Conservation (phyloP, 2,888 invertebrate genomes). For the Drymonia ruficornis region DNA sequence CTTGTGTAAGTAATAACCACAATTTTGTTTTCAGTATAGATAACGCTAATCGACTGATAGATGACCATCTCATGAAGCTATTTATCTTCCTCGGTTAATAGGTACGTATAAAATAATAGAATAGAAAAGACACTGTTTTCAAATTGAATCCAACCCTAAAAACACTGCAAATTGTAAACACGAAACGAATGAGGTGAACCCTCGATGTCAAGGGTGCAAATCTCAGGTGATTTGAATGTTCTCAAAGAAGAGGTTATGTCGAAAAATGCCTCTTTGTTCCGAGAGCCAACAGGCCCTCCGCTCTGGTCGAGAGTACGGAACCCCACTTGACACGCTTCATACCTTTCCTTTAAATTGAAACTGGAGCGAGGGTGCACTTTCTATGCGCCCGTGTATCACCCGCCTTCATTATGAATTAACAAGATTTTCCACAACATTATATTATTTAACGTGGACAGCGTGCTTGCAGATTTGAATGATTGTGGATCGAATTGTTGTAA, state of each 20-base stretch:
- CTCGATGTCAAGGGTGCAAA: conserved; percentile 58
- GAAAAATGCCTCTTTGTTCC: conserved; percentile 75
- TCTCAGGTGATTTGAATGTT: conserved; percentile 66
- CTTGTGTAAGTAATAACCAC: too few relatives aligned
- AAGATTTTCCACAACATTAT: conserved; percentile 48
- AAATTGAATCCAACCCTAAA: background rate
- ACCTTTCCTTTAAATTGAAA: conserved; percentile 77
- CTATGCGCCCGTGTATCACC: conserved; percentile 58
- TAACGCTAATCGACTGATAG: too few relatives aligned
- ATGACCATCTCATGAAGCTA: too few relatives aligned
- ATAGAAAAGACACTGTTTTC: background rate
- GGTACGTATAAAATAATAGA: too few relatives aligned
- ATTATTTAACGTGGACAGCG: conserved; percentile 22
- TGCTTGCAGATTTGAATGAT: too few relatives aligned
- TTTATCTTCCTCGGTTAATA: too few relatives aligned
- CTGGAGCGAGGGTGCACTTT: conserved; percentile 63
- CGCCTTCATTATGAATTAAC: conserved; percentile 60
- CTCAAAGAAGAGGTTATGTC: conserved; percentile 59
- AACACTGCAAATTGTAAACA: conserved; percentile 18
- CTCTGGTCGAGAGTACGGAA: conserved; percentile 67
- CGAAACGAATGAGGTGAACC: conserved; percentile 49
- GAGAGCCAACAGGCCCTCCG: conserved; percentile 70
- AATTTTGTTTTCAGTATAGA: too few relatives aligned
- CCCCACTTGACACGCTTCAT: conserved; percentile 80
- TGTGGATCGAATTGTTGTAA: background rate